Base-by-base conservation (phyloP, 2,113 vertebrate species). In the Naja naja region DNA sequence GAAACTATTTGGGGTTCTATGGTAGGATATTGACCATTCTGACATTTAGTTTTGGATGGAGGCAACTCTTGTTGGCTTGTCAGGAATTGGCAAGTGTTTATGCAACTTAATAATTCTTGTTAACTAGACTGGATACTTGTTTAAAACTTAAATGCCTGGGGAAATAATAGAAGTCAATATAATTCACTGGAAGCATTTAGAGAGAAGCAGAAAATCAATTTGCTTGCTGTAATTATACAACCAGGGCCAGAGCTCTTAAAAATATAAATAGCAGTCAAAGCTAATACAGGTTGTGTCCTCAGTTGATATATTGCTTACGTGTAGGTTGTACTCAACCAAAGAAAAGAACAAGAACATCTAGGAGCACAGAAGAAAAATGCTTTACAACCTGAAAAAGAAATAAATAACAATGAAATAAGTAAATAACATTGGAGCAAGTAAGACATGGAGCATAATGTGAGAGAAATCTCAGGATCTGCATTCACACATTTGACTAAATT, bases 201-300 rank as follows among this genome's bases (percentile, higher is more conserved):
- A 81, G 91, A 94, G 85, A 16, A 53, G 69, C 0, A 91, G 85
- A 92, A 88, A 85, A 94, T 93, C 60, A 14, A 30, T 91, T 91
- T 94, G 85, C 23, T 39, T 91, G 93, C 91, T 93, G 55, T 90
- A 90, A 93, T 39, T 85, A 93, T 45, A 1, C 12, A 89, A 90
- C 53, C 49, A 96, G 64, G 87, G 55, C 91, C 55, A 92, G 95
- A 89, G 87, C 87, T 91, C 60, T 92, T n/a, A 34, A 5, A 81
- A 94, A 45, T 87, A 85, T 39, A 94, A 94, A 81, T 11, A 94
- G 92, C 86, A 69, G 87, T 8, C 1, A 22, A 49, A 93, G n/a
- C n/a, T 92, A 43, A 74, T 43, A 92, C 58, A 54, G 91, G 58
- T 92, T 88, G 69, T 88, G 86, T 88, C 91, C 86, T 88, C n/a